Percentiles rank a stretch among this genome's conserved stretches.
These are phyloP conservation scores for Columba janthina DNA, from an alignment of 2,113 vertebrate genomes.

Conservation along the genomic window DNA sequence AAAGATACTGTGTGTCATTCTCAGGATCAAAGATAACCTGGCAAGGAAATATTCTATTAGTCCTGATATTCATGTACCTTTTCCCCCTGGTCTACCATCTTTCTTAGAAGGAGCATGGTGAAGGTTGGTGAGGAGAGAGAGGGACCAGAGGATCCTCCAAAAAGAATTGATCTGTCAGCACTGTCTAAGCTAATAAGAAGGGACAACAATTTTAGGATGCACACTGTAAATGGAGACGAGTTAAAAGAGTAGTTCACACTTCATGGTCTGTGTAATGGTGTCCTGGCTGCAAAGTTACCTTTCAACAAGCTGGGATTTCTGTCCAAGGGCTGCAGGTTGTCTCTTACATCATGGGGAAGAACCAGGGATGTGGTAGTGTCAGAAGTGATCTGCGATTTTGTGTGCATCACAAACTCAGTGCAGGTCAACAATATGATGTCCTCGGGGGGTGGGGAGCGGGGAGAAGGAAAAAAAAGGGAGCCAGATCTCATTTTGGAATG, in stretches of 20 bases:
- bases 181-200: background rate
- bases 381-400: background rate
- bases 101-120: background rate
- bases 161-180: conserved; percentile 30
- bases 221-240: background rate
- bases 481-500: background rate
- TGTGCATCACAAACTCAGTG: background rate
- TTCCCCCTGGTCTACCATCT: background rate
- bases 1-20: conserved; percentile 54
- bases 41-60: conserved; percentile 51
- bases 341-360: background rate
- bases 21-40: conserved; percentile 51
- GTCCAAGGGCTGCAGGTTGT: background rate
- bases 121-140: background rate
- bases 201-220: conserved; percentile 10
- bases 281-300: background rate
- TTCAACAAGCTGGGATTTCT: background rate
- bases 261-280: background rate
- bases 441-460: background rate
- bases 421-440: background rate
- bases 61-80: conserved; percentile 14
- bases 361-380: background rate
- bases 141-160: background rate
- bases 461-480: background rate
- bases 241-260: conserved; percentile 33